phyloP scores from a whole-genome alignment of 2,113 vertebrate genomes.

The Percopsis transmontana region DNA sequence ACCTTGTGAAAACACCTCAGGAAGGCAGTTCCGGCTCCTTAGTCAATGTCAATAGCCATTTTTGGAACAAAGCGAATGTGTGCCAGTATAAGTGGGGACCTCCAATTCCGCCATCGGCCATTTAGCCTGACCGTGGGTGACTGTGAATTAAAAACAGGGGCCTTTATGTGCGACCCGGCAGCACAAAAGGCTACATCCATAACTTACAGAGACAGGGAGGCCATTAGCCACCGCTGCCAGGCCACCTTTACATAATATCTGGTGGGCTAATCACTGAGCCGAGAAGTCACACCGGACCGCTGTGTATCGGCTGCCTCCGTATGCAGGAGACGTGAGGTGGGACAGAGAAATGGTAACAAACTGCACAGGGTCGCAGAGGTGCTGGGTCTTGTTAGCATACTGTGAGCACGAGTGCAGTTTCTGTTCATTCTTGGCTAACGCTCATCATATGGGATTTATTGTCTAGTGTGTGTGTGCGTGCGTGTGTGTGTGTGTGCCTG shows the following conservation, averaged over 20 bases:
- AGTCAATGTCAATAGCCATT: constrained; percentile 61
- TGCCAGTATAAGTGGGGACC: constrained; percentile 56
- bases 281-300: constrained; percentile 55
- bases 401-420: constrained; percentile 12
- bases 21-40: constrained; percentile 37
- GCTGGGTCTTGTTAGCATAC: background rate
- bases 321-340: constrained; percentile 26
- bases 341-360: constrained; percentile 4
- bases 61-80: constrained; percentile 61
- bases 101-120: constrained; percentile 77
- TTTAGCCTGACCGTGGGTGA: constrained; percentile 79
- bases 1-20: constrained; percentile 40
- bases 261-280: constrained; percentile 71
- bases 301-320: background rate
- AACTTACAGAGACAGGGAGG: constrained; percentile 76
- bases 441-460: constrained; percentile 60
- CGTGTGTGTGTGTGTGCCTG: constrained; percentile 62
- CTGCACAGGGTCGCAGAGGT: background rate
- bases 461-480: constrained; percentile 41
- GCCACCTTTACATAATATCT: constrained; percentile 79
- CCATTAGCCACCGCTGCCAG: constrained; percentile 69
- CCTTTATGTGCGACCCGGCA: constrained; percentile 79
- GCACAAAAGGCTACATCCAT: constrained; percentile 80
- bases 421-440: constrained; percentile 18
- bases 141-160: constrained; percentile 80